Conservation (phyloP, 2,888 invertebrate species). For the Pharmacophagus antenor region DNA sequence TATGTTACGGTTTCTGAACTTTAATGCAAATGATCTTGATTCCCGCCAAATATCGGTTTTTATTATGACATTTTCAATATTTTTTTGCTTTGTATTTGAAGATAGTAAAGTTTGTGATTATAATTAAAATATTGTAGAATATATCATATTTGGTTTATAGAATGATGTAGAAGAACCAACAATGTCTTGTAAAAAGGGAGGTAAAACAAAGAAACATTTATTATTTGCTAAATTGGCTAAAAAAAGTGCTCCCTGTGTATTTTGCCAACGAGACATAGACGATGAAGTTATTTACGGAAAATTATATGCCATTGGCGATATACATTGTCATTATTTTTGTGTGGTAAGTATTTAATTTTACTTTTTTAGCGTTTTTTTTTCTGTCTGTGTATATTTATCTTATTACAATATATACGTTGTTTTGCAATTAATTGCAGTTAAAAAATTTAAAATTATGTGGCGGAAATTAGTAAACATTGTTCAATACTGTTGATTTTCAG, state of each 20-base stretch:
- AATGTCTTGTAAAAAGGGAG: slow-evolving; percentile 39
- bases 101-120: neutral
- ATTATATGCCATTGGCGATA: slow-evolving; percentile 75
- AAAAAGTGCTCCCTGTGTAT: slow-evolving; percentile 66
- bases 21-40: neutral
- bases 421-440: no score
- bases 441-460: no score
- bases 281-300: slow-evolving; percentile 81
- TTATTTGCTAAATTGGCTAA: slow-evolving; percentile 54
- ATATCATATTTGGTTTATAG: neutral
- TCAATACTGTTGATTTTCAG: no score
- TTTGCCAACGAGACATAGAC: slow-evolving; percentile 74
- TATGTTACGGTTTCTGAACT: slow-evolving; percentile 12
- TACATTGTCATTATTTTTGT: slow-evolving; percentile 88
- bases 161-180: slow-evolving; percentile 7
- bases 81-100: neutral
- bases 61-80: slow-evolving; percentile 18
- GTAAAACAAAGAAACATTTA: slow-evolving; percentile 38
- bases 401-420: no score
- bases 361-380: neutral
- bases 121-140: neutral
- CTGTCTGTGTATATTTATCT: no score
- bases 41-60: slow-evolving; percentile 24
- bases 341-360: slow-evolving; percentile 82
- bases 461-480: no score